phyloP scores from a whole-genome alignment of 2,113 vertebrate genomes.

The Oophaga pumilio region DNA sequence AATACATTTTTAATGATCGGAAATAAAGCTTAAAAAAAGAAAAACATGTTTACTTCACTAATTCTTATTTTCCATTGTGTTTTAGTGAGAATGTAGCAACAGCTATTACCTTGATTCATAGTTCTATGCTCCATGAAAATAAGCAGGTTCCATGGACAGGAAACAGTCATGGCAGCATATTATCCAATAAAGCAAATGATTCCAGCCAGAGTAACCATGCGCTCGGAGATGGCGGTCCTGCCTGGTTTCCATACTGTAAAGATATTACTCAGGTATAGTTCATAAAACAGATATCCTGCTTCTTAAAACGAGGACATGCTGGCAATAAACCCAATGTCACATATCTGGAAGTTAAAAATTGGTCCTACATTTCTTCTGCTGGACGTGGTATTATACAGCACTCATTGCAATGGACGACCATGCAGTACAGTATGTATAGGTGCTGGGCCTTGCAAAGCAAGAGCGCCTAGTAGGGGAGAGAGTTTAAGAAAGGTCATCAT shows the following conservation, averaged over 20 bases:
- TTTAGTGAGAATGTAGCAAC: conserved; percentile 34
- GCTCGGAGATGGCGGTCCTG: not conserved
- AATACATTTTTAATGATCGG: conserved; percentile 25
- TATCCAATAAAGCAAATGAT: not conserved
- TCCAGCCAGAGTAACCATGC: not conserved
- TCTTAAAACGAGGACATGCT: not conserved
- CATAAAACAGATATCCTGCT: not conserved
- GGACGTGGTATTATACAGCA: not conserved
- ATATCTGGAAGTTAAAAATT: not conserved
- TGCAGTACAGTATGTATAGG: not conserved
- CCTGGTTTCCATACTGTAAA: conserved; percentile 38
- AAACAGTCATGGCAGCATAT: not conserved
- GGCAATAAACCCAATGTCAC: not conserved
- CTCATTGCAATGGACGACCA: not conserved
- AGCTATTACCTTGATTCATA: conserved; percentile 49
- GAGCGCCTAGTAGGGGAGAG: no score
- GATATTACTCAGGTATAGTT: conserved; percentile 54
- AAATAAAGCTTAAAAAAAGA: not conserved
- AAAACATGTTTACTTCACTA: conserved; percentile 25
- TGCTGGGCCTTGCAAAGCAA: no score
- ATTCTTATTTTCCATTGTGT: conserved; percentile 8
- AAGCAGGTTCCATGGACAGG: conserved; percentile 51
- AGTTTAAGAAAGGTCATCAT: no score
- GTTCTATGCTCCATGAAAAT: conserved; percentile 47
- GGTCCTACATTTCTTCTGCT: not conserved